These are phyloP conservation scores for Odontothrips loti DNA, from an alignment of 2,888 invertebrate species.

Conservation along the genomic window DNA sequence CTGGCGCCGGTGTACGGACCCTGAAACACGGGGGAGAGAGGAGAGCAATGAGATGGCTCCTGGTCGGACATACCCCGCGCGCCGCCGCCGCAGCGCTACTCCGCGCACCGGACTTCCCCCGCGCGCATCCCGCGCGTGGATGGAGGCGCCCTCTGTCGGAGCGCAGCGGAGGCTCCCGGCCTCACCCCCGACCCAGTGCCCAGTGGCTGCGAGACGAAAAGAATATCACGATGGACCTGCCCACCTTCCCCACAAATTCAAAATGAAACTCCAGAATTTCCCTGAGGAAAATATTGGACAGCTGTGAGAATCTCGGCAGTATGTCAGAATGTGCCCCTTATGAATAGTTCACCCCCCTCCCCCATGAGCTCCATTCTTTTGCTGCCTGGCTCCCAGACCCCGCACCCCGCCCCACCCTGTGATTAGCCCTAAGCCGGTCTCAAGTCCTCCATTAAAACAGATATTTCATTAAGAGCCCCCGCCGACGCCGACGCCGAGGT, in stretches of 20 bases:
- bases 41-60: too few relatives aligned
- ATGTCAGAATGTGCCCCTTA: too few relatives aligned
- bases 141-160: neutral
- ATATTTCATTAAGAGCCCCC: constrained; percentile 2
- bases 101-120: neutral
- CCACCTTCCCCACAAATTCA: too few relatives aligned
- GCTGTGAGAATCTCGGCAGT: too few relatives aligned
- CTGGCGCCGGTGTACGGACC: constrained; percentile 59
- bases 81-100: neutral
- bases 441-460: constrained; percentile 10
- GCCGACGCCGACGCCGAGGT: neutral
- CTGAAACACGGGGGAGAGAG: constrained; percentile 38
- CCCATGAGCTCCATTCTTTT: too few relatives aligned
- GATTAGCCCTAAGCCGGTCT: neutral
- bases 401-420: neutral
- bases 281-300: too few relatives aligned
- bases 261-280: too few relatives aligned
- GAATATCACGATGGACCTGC: too few relatives aligned
- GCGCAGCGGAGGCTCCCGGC: neutral
- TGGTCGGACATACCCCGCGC: neutral
- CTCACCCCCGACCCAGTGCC: too few relatives aligned
- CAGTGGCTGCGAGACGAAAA: too few relatives aligned
- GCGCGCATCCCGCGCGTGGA: neutral
- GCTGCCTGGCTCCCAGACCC: too few relatives aligned
- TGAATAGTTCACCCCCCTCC: too few relatives aligned